Base-by-base conservation (phyloP, 2,888 invertebrate genomes). In the Aphodius granarius region DNA sequence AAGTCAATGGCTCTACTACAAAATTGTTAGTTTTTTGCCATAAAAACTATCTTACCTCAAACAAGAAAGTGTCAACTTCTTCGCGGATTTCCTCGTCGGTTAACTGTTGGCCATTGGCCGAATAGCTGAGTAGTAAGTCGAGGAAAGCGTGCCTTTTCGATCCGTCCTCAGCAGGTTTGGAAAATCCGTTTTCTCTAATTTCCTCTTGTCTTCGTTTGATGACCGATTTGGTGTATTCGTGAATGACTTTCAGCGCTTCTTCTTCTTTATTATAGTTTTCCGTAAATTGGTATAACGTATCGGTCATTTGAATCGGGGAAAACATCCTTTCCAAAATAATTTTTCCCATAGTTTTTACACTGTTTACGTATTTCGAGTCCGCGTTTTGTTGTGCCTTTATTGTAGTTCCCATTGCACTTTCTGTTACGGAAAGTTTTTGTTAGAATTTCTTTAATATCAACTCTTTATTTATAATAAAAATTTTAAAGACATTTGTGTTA, bases 341-440 rank as follows among this genome's bases (percentile, higher is more conserved):
- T 70, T 83, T 78, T 71, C 83, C 82, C 82, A 86, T 83, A 72
- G 89, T 89, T 85, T 92, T 91, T 62, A 95, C 92, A 5, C 94
- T 92, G 81, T 89, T 88, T 0, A 94, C 93, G 83, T 95, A 95
- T 80, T 91, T 90, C 0, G 93, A 93, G 78, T 93, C 89, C 3
- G 88, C 88, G 82, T 93, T 88, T 9, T 87, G 87, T 85, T 96
- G 95, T 0, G 95, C 94, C 83, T 94, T 89, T 0, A 94, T 87
- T 22, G 90, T 89, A 5, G 91, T 90, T 0, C 95, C 96, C 96
- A 96, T 96, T 4, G 96, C 93, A 9, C 94, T 92, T 87, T 96
- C 95, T 94, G 19, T 66, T 66, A 16, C 81, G 18, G 74, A 79
- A 73, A 72, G 0, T 64, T 64, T 74, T 76, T 74, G 73, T 72